Evolutionary conservation across 2,113 vertebrate species (phyloP), one percentile per base, ranked within the genome.

Genomic region (Cyrtonyx montezumae): DNA sequence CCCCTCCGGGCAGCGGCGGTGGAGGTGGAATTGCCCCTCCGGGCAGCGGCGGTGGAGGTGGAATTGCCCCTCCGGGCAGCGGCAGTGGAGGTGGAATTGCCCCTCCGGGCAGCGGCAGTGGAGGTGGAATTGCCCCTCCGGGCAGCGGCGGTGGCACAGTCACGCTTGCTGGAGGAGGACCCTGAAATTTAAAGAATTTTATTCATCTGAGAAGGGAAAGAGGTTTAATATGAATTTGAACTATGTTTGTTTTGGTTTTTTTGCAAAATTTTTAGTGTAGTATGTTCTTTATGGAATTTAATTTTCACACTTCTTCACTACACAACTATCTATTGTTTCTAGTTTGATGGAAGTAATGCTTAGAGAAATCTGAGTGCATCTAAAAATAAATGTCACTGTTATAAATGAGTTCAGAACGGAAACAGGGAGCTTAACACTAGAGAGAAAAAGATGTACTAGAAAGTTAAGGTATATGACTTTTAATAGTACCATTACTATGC

Each of bases 1-100:
- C 1, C 23, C 3, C 49, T 25, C 93, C 97, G 4, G 94, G 98
- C 0, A 98, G 98, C 4, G 98, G 97, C 28, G 97, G 98, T 1
- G 97, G 96, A 98, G 98, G 45, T 9, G 45, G 45, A 46, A 48
- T 48, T 46, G 19, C 7, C 4, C 21, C 21, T 22, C 46, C 21
- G 11, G 46, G 21, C 10, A 48, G 46, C 4, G 46, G 49, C 0
- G 71, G 92, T 1, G 49, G 49, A 2, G 71, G 65, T 7, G 40
- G 37, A 6, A 9, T 1, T 7, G 2, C 4, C 23, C 8, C 7
- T 15, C 30, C 65, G 25, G 37, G 84, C 28, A 20, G 46, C 46
- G 84, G 55, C 0, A 65, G 92, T 1, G 49, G 49, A 3, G 70
- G 65, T 9, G 37, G 36, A 6, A 8, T 1, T 7, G 3, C 4